Evolutionary conservation across 30 jellyfish, hydroid and myxozoan genomes (phyloP).

Genomic region (Rhopilema esculentum): DNA sequence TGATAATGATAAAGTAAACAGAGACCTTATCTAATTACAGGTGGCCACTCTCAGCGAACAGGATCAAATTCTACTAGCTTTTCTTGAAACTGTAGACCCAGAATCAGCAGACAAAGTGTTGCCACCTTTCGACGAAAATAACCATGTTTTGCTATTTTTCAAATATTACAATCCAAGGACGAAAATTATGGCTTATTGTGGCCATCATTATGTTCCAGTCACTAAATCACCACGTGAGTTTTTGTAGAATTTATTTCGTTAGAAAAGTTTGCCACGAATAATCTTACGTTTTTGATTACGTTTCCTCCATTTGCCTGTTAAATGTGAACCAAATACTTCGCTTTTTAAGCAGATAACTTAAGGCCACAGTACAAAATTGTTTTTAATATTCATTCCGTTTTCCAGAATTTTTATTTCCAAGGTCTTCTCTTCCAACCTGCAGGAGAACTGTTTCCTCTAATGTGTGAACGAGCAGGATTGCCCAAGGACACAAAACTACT

Average conservation of each 20-base stretch:
- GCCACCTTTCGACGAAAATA: conserved; percentile 80
- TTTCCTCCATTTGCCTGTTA: neutral
- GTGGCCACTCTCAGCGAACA: conserved; percentile 69
- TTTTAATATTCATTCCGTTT: too few relatives aligned
- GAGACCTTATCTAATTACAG: conserved; percentile 17
- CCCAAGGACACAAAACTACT: conserved; percentile 84
- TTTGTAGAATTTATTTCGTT: neutral
- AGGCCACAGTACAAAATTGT: too few relatives aligned
- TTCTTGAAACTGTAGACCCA: conserved; percentile 77
- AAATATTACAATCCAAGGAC: conserved; percentile 91
- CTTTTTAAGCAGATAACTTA: too few relatives aligned
- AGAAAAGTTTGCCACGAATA: too few relatives aligned
- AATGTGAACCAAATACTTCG: too few relatives aligned
- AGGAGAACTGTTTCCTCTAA: conserved; percentile 81
- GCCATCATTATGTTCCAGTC: conserved; percentile 83
- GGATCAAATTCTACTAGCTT: conserved; percentile 78
- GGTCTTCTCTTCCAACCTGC: neutral
- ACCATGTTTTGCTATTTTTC: conserved; percentile 78
- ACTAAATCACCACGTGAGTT: conserved; percentile 64
- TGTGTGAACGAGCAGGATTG: conserved; percentile 93
- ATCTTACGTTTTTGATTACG: too few relatives aligned
- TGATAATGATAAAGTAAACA: neutral
- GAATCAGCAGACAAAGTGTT: conserved; percentile 48
- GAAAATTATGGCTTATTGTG: conserved; percentile 90
- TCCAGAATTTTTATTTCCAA: neutral